Conservation (phyloP, 2,888 invertebrate species). For the Neoitamus cyanurus region DNA sequence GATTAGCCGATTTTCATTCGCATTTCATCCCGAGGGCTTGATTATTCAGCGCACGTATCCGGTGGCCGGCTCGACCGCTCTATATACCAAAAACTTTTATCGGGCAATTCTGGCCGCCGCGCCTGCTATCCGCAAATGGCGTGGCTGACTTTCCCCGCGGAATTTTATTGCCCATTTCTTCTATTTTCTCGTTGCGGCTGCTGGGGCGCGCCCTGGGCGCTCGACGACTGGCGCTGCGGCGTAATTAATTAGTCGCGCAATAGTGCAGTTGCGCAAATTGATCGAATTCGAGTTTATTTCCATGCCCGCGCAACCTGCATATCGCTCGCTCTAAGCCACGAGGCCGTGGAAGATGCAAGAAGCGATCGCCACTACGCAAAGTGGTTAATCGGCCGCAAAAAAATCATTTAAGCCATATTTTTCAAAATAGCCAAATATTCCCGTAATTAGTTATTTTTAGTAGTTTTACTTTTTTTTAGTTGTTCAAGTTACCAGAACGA, state of each 20-base stretch:
- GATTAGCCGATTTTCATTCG: not conserved
- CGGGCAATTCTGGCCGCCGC: not conserved
- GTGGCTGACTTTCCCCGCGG: not conserved
- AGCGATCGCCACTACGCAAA: no score
- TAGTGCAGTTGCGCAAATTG: not conserved
- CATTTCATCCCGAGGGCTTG: not conserved
- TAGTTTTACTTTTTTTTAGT: no score
- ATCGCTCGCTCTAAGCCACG: not conserved
- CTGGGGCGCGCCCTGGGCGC: not conserved
- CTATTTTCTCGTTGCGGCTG: not conserved
- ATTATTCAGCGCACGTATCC: not conserved
- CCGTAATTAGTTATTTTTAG: no score
- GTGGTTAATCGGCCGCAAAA: no score
- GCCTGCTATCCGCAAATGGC: not conserved
- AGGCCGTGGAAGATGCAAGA: not conserved
- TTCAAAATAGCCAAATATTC: no score
- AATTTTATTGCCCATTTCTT: not conserved
- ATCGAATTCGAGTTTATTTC: not conserved
- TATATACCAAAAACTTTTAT: not conserved
- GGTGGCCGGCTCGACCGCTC: not conserved
- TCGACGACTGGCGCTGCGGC: not conserved
- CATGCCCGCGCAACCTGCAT: not conserved
- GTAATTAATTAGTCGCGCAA: not conserved
- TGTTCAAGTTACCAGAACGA: no score
- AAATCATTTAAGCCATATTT: no score